These are phyloP conservation scores for Pycnomerus fuliginosus DNA, from an alignment of 2,888 invertebrate species.

Conservation along the genomic window DNA sequence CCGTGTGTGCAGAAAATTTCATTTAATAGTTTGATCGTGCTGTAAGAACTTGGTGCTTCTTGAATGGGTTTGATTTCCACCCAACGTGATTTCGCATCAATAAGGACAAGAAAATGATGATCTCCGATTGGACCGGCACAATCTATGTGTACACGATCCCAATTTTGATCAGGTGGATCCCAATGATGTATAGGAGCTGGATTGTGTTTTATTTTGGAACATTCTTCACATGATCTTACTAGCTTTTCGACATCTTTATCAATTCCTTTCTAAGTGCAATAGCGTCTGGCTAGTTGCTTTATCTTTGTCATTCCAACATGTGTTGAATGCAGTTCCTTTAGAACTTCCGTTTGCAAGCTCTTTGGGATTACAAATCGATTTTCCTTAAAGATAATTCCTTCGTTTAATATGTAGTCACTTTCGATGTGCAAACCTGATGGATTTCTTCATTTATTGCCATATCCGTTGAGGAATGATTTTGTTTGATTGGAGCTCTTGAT, in stretches of 20 bases:
- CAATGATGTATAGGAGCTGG: constrained; percentile 29
- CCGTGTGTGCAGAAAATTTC: too few relatives aligned
- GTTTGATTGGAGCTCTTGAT: not conserved
- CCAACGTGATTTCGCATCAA: too few relatives aligned
- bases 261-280: constrained; percentile 27
- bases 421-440: not conserved
- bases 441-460: not conserved
- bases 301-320: constrained; percentile 31
- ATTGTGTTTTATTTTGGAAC: constrained; percentile 18
- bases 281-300: not conserved
- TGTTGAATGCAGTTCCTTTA: constrained; percentile 24
- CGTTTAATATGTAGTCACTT: not conserved
- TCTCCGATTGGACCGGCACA: constrained; percentile 41
- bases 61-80: too few relatives aligned
- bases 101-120: too few relatives aligned
- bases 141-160: constrained; percentile 39
- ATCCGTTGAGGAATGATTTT: not conserved
- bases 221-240: constrained; percentile 28
- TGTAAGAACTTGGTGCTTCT: too few relatives aligned
- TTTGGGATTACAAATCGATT: constrained; percentile 19
- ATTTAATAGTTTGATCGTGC: too few relatives aligned
- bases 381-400: not conserved
- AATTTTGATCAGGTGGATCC: constrained; percentile 31
- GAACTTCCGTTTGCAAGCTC: constrained; percentile 15
- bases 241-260: constrained; percentile 33